These are phyloP conservation scores for Lepus americanus DNA, from an alignment of 2,113 vertebrate species.

Conservation along the genomic window DNA sequence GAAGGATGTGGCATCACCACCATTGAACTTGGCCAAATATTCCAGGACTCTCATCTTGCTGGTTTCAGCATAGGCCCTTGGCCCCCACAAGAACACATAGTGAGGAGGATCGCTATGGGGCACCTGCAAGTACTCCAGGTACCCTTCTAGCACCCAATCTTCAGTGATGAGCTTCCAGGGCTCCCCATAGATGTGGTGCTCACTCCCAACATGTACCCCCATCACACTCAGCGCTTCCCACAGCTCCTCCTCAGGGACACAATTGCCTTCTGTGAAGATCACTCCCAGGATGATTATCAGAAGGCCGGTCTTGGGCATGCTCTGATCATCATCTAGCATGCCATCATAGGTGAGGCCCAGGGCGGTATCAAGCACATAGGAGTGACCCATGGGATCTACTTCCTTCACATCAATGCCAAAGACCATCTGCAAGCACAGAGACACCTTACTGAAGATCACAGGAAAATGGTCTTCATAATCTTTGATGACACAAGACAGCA, in stretches of 20 bases:
- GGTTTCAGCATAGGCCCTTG: neutral
- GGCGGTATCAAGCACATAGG: neutral
- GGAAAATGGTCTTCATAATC: neutral
- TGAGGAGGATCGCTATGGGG: neutral
- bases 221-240: neutral
- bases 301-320: neutral
- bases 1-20: rapidly evolving
- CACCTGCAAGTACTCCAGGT: neutral
- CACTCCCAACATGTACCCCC: neutral
- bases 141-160: neutral
- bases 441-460: neutral
- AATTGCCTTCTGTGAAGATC: neutral
- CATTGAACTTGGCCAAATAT: neutral
- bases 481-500: neutral
- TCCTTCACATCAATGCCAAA: conserved; percentile 10
- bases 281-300: neutral
- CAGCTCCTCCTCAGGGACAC: neutral
- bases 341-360: conserved; percentile 21
- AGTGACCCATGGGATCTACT: rapidly evolving
- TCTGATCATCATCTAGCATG: neutral
- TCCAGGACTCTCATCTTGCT: neutral
- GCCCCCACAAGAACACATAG: neutral
- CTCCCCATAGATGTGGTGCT: neutral
- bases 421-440: neutral
- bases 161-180: neutral